These are phyloP conservation scores for Tenebrio molitor DNA, from an alignment of 1,140 invertebrate genomes.

Conservation along the genomic window DNA sequence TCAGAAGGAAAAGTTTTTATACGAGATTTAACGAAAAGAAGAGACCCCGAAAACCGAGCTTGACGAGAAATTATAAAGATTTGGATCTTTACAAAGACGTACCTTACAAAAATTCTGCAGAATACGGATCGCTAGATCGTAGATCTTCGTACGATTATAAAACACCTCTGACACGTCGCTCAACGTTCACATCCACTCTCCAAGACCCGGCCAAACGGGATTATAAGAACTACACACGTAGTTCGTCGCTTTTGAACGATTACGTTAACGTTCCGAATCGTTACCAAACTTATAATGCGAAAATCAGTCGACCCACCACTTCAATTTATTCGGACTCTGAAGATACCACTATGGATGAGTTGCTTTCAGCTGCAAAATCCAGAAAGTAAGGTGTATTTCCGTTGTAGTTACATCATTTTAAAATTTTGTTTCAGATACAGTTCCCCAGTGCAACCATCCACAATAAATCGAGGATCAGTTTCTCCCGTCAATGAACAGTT, in stretches of 20 bases:
- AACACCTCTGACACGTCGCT: slow-evolving; percentile 41
- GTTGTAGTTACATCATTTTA: background rate
- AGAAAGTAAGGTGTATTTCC: slow-evolving; percentile 46
- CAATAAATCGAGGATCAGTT: slow-evolving; percentile 56
- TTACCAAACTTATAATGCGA: slow-evolving; percentile 61
- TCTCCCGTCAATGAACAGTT: slow-evolving; percentile 56
- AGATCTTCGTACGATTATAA: slow-evolving; percentile 52
- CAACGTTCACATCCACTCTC: background rate
- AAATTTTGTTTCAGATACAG: slow-evolving; percentile 56
- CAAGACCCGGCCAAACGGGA: slow-evolving; percentile 44
- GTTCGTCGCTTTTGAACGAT: slow-evolving; percentile 62
- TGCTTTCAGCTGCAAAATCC: slow-evolving; percentile 56
- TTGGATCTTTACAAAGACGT: slow-evolving; percentile 63
- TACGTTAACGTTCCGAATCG: slow-evolving; percentile 63
- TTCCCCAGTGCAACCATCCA: slow-evolving; percentile 55
- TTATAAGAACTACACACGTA: slow-evolving; percentile 59
- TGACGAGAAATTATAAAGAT: slow-evolving; percentile 60
- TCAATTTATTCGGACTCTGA: slow-evolving; percentile 60
- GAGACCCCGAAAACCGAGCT: slow-evolving; percentile 67
- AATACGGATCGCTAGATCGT: slow-evolving; percentile 61
- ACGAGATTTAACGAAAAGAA: slow-evolving; percentile 88
- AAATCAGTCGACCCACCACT: slow-evolving; percentile 55
- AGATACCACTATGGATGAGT: slow-evolving; percentile 58
- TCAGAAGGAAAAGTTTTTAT: slow-evolving; percentile 90
- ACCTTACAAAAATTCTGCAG: slow-evolving; percentile 49